phyloP scores from a whole-genome alignment of 2,113 vertebrate genomes.

The Turdus rufiventris region DNA sequence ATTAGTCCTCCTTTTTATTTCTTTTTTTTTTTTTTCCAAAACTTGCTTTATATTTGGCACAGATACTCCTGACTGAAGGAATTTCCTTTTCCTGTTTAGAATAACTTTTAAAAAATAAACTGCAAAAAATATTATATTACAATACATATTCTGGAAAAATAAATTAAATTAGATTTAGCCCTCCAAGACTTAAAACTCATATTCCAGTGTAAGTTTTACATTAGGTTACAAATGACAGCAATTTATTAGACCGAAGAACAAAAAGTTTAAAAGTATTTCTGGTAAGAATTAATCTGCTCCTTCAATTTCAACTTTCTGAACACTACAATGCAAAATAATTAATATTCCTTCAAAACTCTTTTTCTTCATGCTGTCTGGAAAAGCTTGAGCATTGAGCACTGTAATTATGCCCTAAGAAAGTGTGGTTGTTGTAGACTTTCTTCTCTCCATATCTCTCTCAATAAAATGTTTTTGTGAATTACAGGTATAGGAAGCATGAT shows the following conservation, averaged over 20 bases:
- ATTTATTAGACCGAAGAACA: not conserved
- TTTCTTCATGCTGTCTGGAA: not conserved
- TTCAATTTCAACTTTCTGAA: not conserved
- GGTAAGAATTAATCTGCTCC: not conserved
- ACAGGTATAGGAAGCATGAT: not conserved
- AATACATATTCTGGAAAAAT: not conserved
- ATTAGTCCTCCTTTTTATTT: not conserved
- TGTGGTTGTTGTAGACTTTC: not conserved
- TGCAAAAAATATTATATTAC: not conserved
- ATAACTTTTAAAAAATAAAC: not conserved
- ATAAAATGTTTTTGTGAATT: not conserved
- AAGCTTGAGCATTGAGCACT: not conserved
- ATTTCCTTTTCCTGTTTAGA: not conserved
- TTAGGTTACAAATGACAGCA: not conserved
- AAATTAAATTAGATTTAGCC: not conserved
- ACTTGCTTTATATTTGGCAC: not conserved
- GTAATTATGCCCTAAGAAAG: not conserved
- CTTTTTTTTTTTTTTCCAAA: not conserved
- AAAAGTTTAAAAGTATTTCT: not conserved
- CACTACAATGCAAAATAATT: not conserved
- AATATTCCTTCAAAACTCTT: not conserved
- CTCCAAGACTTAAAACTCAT: not conserved
- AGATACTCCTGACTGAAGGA: not conserved
- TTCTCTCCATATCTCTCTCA: not conserved
- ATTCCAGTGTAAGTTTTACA: not conserved